These are phyloP conservation scores for Microplitis manilae DNA, from an alignment of 2,888 invertebrate genomes.

Conservation along the genomic window DNA sequence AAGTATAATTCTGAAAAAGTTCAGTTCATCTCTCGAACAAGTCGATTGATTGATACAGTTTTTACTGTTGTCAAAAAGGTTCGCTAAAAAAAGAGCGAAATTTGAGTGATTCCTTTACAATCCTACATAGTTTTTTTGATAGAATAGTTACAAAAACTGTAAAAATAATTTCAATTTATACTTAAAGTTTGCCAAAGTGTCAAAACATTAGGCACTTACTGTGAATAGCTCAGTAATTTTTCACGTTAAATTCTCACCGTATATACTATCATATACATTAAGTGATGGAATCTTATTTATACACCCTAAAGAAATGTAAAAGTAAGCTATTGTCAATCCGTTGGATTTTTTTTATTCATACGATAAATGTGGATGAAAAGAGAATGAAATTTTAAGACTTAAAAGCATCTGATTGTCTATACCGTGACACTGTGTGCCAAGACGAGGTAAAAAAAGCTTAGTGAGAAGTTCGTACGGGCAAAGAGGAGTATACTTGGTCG, in stretches of 20 bases:
- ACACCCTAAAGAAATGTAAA: background rate
- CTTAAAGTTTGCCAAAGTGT: background rate
- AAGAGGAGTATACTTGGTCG: constrained; percentile 66
- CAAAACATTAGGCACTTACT: background rate
- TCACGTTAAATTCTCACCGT: background rate
- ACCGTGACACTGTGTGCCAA: background rate
- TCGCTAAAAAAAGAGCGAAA: too few species aligned
- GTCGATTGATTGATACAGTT: too few species aligned
- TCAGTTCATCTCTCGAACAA: too few species aligned
- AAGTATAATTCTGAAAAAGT: too few species aligned
- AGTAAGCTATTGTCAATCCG: background rate
- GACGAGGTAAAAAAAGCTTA: constrained; percentile 30
- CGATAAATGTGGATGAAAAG: constrained; percentile 12
- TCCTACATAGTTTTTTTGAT: too few species aligned
- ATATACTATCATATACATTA: constrained; percentile 1
- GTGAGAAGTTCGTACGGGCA: constrained; percentile 53
- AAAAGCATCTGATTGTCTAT: background rate
- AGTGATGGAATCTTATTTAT: background rate
- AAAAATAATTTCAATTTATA: background rate
- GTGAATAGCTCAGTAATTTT: background rate
- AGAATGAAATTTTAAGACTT: constrained; percentile 7
- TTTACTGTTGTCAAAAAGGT: too few species aligned
- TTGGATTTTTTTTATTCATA: constrained; percentile 9
- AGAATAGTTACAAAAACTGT: background rate
- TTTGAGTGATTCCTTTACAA: too few species aligned